Percentiles rank a stretch among this genome's conserved stretches.
These are phyloP conservation scores for Drosophila littoralis DNA, from an alignment of 1,140 invertebrate species.

Conservation along the genomic window DNA sequence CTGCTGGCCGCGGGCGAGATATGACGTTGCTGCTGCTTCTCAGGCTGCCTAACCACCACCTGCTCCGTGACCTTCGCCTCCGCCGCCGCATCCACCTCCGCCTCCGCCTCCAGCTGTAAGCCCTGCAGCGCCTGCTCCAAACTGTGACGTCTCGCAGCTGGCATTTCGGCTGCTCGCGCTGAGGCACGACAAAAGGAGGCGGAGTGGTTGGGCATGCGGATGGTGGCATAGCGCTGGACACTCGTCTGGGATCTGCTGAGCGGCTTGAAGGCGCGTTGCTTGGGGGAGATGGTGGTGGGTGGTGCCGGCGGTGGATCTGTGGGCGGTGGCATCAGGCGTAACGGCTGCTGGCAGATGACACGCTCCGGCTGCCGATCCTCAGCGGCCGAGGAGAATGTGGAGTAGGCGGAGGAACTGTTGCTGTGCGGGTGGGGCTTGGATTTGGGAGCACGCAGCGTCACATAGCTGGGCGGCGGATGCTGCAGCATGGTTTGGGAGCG, in stretches of 20 bases:
- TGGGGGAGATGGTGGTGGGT: conserved; percentile 14
- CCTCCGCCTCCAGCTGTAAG: conserved; percentile 35
- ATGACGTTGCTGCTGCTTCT: conserved; percentile 23
- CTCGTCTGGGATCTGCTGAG: conserved; percentile 59
- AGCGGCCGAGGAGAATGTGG: conserved; percentile 45
- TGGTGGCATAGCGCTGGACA: conserved; percentile 71
- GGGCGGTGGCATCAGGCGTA: conserved; percentile 59
- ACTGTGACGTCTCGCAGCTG: conserved; percentile 45
- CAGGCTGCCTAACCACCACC: conserved; percentile 3
- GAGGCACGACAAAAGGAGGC: conserved; percentile 43
- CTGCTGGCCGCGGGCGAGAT: conserved; percentile 64
- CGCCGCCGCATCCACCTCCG: not conserved
- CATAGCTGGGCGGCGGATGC: conserved; percentile 48
- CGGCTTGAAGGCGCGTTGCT: conserved; percentile 38
- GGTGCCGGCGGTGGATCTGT: conserved; percentile 63
- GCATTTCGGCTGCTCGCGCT: not conserved
- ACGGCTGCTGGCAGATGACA: conserved; percentile 76
- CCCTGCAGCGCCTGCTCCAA: conserved; percentile 60
- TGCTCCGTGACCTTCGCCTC: not conserved
- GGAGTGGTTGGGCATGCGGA: conserved; percentile 67
- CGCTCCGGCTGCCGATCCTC: conserved; percentile 36
- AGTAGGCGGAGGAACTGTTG: conserved; percentile 53
- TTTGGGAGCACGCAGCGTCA: conserved; percentile 45
- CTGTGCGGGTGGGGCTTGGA: conserved; percentile 30
- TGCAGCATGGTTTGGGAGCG: conserved; percentile 77